Conservation (phyloP, 2,797 vertebrate genomes). For the Malacoraja senta region DNA sequence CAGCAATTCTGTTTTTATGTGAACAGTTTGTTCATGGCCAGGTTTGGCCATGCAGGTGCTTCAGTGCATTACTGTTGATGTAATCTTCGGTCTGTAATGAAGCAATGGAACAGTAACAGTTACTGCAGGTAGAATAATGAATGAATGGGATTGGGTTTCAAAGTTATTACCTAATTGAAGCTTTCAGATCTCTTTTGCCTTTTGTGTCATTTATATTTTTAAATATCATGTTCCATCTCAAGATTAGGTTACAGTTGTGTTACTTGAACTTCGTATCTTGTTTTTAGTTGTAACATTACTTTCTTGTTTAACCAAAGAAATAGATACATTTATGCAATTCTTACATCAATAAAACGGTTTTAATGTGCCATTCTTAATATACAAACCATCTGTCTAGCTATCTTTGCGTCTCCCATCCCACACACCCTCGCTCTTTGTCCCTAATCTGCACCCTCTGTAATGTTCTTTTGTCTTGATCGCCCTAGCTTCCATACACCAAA, state of each 20-base stretch:
- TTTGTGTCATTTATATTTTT: neutral
- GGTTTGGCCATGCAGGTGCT: neutral
- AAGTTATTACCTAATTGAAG: slow-evolving; percentile 25
- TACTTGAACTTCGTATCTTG: neutral
- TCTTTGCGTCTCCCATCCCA: neutral
- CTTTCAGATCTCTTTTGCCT: neutral
- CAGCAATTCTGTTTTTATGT: neutral
- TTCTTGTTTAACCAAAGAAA: neutral
- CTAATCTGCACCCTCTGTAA: neutral
- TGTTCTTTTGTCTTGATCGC: neutral
- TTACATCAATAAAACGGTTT: no score
- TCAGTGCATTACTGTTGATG: neutral
- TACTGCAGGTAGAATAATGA: neutral
- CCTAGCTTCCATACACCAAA: neutral
- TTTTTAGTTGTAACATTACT: neutral
- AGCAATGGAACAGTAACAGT: slow-evolving; percentile 26
- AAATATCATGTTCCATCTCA: neutral
- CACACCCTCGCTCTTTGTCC: neutral
- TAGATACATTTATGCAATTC: neutral
- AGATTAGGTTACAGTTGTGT: neutral
- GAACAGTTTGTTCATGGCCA: no score
- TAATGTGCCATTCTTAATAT: no score
- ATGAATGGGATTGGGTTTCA: slow-evolving; percentile 8
- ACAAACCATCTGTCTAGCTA: neutral
- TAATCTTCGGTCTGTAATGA: neutral